Base-by-base conservation (phyloP, 2,888 invertebrate species). In the Invenusta paracnida region DNA sequence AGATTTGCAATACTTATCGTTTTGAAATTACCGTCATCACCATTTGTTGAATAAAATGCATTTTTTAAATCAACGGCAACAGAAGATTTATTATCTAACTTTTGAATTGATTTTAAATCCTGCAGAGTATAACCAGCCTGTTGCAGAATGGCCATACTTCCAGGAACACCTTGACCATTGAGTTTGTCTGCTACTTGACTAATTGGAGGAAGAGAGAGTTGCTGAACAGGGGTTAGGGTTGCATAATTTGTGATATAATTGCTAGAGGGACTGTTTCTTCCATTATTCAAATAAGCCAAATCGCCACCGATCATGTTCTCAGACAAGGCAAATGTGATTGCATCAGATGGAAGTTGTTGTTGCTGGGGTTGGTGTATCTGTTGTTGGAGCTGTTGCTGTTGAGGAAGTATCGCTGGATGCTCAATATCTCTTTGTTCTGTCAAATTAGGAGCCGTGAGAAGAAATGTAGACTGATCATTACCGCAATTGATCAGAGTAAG, bases 401-500 rank as follows among this genome's bases (percentile, higher is more conserved):
- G 48, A 48, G 48, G 17, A 17, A 48, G 5, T 5, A 17, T 11
- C 5, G 48, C 11, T 48, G 5, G 48, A 17, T 48, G 48, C 17
- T 48, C 48, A 11, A 17, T 48, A 48, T 48, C 48, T 48, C 48
- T 48, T 48, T 48, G 48, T 17, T 48, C 48, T 11, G 5, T 48
- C 17, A 48, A 5, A 48, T 48, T 48, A 11, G 83, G 83, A 2
- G 83, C 31, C 11, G 83, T 83, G 11, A 83, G 31, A 5, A 83
- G 66, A 66, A 83, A 30, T 31, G 83, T 83, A 17, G 48, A 48
- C 31, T 83, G 83, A 11, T 83, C 13, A 83, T 31, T 31, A 13
- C 83, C 83, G 23, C 83, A 83, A 66, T 83, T 83, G 11, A 83
- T 83, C 29, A 83, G 25, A 2, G 83, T 83, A 29, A 83, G 29